These are phyloP conservation scores for Leptopterna dolabrata DNA, from an alignment of 2,888 invertebrate species.

Conservation along the genomic window DNA sequence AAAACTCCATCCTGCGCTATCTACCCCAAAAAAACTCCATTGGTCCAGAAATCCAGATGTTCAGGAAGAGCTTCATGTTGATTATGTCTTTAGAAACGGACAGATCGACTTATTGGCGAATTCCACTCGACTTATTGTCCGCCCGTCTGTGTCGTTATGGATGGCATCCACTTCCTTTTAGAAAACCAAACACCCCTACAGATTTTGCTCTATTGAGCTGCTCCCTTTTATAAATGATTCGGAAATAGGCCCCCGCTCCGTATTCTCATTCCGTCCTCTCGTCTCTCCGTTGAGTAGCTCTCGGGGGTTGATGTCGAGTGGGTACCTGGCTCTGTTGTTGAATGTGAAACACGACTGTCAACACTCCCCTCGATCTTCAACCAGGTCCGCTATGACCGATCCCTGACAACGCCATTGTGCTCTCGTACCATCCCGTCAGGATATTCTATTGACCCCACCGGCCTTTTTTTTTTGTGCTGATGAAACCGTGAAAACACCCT, in stretches of 20 bases:
- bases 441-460: constrained; percentile 24
- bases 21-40: background rate
- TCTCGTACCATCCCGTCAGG: background rate
- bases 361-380: constrained; percentile 7
- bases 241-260: too few relatives aligned
- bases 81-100: constrained; percentile 21
- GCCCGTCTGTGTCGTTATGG: constrained; percentile 9
- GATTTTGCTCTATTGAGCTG: background rate
- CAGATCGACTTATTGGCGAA: constrained; percentile 49
- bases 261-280: too few relatives aligned
- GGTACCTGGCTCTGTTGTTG: constrained; percentile 20
- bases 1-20: too few relatives aligned
- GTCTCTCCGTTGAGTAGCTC: background rate
- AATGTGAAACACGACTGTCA: constrained; percentile 47
- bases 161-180: constrained; percentile 15
- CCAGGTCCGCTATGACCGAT: background rate
- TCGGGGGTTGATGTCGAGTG: background rate
- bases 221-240: background rate
- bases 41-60: background rate
- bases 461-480: background rate
- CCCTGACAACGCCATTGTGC: constrained; percentile 31
- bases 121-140: constrained; percentile 14
- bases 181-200: background rate
- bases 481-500: constrained; percentile 2
- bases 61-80: constrained; percentile 23